Base-by-base conservation (phyloP, 2,888 invertebrate species). In the Lithodes maja region DNA sequence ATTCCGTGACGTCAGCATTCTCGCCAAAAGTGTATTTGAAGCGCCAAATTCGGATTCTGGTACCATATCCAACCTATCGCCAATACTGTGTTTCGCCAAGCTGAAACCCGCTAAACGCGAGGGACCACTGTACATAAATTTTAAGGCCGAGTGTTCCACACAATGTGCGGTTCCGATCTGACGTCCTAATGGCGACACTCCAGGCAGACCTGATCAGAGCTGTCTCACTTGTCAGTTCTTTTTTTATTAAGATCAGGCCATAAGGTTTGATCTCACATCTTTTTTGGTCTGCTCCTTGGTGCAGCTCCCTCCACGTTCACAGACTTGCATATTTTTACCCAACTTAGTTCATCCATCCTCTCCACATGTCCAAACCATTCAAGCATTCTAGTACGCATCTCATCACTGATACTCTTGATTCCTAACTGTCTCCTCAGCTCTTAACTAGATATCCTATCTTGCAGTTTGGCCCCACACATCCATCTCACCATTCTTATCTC, bases 391-490 rank as follows among this genome's bases (percentile, higher is more conserved):
- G 61, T 61, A 12, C 61, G 12, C 61, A 61, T 61, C 61, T 61
- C 61, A 61, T 61, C 61, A 12, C 12, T 61, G 61, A 61, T 61
- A 61, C 61, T 5, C 61, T 61, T 61, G 12, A 61, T 61, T 7
- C 61, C 61, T 61, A 61, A 61, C 61, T 12, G 61, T 61, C 61
- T 61, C 61, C 61, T 61, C 33, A 33, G 61, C 5, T 61, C 61
- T 12, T 61, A 5, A 12, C 12, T 61, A 61, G 61, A 61, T 61
- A 61, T 61, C 61, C 12, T 61, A 61, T 61, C 61, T 7, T 61
- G 61, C 61, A 61, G 61, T 61, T 61, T 61, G 61, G 61, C 61
- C 61, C 61, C 61, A 61, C 61, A 61, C 61, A 61, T 61, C 61
- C 61, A 61, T 61, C 61, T 61, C 61, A 61, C 61, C 61, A 61